phyloP scores from a whole-genome alignment of 2,113 vertebrate species.

The Tyrannus savana region DNA sequence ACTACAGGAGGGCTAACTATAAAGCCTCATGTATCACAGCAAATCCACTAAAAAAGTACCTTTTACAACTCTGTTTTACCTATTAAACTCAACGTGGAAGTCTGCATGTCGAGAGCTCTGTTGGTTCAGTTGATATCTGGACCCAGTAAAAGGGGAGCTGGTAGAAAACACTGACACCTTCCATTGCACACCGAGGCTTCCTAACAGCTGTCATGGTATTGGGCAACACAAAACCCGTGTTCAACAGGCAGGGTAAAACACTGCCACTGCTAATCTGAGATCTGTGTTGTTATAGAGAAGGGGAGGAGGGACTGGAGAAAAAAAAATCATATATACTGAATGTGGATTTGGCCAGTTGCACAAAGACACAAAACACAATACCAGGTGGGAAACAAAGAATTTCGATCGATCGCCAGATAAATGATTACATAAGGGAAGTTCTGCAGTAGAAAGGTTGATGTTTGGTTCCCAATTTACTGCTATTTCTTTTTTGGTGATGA shows the following conservation, averaged over 20 bases:
- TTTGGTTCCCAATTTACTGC: not conserved
- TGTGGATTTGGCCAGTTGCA: not conserved
- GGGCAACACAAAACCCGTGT: not conserved
- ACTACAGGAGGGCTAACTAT: not conserved
- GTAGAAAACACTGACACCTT: not conserved
- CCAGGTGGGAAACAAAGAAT: not conserved
- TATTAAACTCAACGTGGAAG: not conserved
- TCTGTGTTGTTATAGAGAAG: not conserved
- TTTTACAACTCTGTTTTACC: not conserved
- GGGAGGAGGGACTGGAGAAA: not conserved
- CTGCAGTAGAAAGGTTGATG: not conserved
- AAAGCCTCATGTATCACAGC: not conserved
- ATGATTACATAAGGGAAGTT: not conserved
- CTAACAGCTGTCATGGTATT: accelerated
- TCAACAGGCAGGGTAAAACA: not conserved
- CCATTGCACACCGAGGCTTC: not conserved
- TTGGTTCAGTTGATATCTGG: not conserved
- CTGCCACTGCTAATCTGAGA: not conserved
- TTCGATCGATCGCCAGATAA: not conserved
- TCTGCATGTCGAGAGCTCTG: not conserved
- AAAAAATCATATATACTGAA: not conserved
- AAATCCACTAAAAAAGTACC: not conserved
- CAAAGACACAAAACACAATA: not conserved
- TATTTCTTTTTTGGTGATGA: not conserved
- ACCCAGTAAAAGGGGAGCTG: not conserved